A percentile compares a stretch with the other conserved stretches of the same genome.
These are phyloP conservation scores for Schlechtendalia chinensis DNA, from an alignment of 1,140 invertebrate genomes.

Conservation along the genomic window DNA sequence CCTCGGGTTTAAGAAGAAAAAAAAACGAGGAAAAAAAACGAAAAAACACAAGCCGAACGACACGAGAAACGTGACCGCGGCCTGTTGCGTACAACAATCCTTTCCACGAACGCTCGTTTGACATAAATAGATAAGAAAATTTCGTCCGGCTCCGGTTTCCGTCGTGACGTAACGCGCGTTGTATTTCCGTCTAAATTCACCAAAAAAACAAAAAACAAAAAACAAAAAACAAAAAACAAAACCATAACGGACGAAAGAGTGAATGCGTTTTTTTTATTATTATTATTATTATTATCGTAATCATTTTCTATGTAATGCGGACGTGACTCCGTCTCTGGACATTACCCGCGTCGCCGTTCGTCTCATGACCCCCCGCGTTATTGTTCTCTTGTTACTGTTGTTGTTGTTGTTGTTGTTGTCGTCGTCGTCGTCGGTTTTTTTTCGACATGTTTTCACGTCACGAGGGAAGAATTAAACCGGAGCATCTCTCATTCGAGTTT, in stretches of 20 bases:
- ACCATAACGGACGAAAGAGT: neutral
- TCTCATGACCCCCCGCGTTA: conserved; percentile 18
- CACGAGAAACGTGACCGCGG: conserved; percentile 41
- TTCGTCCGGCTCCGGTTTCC: conserved; percentile 1
- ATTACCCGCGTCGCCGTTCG: neutral
- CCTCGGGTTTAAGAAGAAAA: neutral
- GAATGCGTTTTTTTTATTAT: neutral
- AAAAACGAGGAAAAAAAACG: too few species aligned
- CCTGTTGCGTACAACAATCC: neutral
- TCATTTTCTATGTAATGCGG: too few species aligned
- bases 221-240: too few species aligned
- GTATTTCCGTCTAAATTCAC: too few species aligned
- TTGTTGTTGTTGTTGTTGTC: neutral
- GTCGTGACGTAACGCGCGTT: conserved; percentile 21
- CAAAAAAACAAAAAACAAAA: too few species aligned
- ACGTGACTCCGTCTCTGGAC: conserved; percentile 23
- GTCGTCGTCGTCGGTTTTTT: neutral
- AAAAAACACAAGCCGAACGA: conserved; percentile 25
- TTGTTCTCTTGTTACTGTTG: conserved; percentile 9
- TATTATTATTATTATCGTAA: neutral
- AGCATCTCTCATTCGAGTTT: conserved; percentile 5
- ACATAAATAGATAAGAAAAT: conserved; percentile 35
- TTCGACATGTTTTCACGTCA: conserved; percentile 19
- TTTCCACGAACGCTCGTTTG: conserved; percentile 18
- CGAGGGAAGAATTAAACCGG: conserved; percentile 12